Base-by-base conservation (phyloP, 2,797 vertebrate genomes). In the Sylvilagus floridanus region DNA sequence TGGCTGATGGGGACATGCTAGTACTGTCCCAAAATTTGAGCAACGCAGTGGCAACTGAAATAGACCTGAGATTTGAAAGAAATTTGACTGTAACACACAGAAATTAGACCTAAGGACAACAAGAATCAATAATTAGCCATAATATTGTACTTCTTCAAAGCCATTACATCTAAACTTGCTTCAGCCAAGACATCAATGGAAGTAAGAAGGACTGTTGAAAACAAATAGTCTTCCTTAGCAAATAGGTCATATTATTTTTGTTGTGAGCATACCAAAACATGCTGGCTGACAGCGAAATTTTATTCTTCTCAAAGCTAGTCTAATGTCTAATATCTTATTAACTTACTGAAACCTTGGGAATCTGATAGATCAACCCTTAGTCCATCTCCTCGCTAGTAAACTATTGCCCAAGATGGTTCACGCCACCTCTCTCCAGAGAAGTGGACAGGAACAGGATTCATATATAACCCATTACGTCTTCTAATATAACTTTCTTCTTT, bases 261-360 rank as follows among this genome's bases (percentile, higher is more conserved):
- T 52, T 81, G 73, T 37, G 16, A 91, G 9, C 37, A n/a, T 57
- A 90, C 9, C 2, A 82, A 96, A 92, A 54, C 37, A 32, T 63
- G 30, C 47, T 79, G 26, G 30, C 26, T 96, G 66, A 72, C 14
- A 52, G 54, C 16, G 17, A 57, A 57, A 17, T 57, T 57, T 57
- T 57, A 16, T 93, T 85, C 35, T 82, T 92, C 86, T 81, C 76
- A 93, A 77, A 95, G 54, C 47, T 47, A 77, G 52, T 17, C 28
- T 37, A 37, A 62, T 79, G 30, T 71, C 89, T 87, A 60, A 57
- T 83, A 76, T 57, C 68, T 95, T 62, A 79, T 26, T 77, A 57
- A 13, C 71, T 85, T 91, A 77, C 17, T 19, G 9, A 90, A 37
- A 69, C 17, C 4, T 26, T 79, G 88, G 14, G 14, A 84, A 75